These are phyloP conservation scores for Dryococelus australis DNA, from an alignment of 2,888 invertebrate species.

Conservation along the genomic window DNA sequence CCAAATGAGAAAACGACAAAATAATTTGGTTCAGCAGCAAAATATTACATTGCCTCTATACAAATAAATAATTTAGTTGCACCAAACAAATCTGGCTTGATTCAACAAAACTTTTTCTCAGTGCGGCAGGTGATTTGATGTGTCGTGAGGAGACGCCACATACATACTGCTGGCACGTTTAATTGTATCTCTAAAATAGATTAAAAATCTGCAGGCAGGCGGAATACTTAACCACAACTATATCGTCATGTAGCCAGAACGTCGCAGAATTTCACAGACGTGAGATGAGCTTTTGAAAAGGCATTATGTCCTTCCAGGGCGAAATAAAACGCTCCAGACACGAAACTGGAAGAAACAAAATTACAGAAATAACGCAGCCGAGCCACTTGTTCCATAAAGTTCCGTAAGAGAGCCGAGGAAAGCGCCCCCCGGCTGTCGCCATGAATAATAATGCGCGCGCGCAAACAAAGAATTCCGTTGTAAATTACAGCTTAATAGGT, in stretches of 20 bases:
- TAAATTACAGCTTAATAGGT: conserved; percentile 9
- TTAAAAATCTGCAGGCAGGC: neutral
- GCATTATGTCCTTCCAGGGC: neutral
- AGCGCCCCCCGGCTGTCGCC: neutral
- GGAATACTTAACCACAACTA: neutral
- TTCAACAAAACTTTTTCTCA: no score
- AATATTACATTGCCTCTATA: no score
- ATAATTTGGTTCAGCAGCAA: no score
- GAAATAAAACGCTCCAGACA: neutral
- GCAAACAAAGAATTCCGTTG: neutral
- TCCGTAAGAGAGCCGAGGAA: neutral
- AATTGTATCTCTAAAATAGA: neutral
- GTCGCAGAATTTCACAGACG: neutral
- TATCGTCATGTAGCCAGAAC: neutral
- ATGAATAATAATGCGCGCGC: neutral
- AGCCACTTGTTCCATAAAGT: neutral
- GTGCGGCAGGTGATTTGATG: no score
- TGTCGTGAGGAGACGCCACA: no score
- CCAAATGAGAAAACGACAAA: no score
- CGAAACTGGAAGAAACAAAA: neutral
- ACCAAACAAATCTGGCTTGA: no score
- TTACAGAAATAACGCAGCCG: neutral
- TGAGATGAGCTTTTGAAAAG: neutral
- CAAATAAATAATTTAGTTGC: no score
- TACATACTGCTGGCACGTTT: neutral